These are phyloP conservation scores for Menidia menidia DNA, from an alignment of 2,797 vertebrate species.

Conservation along the genomic window DNA sequence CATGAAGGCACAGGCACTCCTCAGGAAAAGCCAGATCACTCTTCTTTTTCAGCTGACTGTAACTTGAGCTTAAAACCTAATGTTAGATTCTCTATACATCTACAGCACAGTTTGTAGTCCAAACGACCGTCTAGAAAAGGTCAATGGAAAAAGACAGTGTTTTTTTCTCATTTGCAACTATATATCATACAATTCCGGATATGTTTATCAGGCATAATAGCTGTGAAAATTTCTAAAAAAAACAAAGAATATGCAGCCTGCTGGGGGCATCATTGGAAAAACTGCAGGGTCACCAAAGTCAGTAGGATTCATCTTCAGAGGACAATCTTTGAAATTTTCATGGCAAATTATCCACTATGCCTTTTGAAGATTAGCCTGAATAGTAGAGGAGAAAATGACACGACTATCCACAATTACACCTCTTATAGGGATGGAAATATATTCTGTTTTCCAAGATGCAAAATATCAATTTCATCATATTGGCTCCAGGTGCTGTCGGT, in stretches of 20 bases:
- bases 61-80: constrained; percentile 32
- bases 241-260: not conserved
- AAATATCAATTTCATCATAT: not conserved
- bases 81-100: constrained; percentile 18
- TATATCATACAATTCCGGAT: not conserved
- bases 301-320: not conserved
- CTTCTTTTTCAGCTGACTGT: constrained; percentile 35
- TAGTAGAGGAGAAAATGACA: not conserved
- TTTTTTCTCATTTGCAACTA: not conserved
- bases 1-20: constrained; percentile 66
- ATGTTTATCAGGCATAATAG: not conserved
- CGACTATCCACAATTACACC: no score
- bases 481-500: not conserved
- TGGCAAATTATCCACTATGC: not conserved
- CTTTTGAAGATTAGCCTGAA: not conserved
- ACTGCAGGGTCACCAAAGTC: not conserved
- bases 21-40: constrained; percentile 38
- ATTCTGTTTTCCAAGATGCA: no score
- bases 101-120: not conserved
- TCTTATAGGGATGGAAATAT: no score
- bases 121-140: not conserved
- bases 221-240: not conserved
- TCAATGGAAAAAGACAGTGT: not conserved
- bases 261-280: not conserved
- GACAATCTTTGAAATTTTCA: not conserved